phyloP scores from a whole-genome alignment of 1,140 invertebrate genomes.

The Heliconius hewitsoni region DNA sequence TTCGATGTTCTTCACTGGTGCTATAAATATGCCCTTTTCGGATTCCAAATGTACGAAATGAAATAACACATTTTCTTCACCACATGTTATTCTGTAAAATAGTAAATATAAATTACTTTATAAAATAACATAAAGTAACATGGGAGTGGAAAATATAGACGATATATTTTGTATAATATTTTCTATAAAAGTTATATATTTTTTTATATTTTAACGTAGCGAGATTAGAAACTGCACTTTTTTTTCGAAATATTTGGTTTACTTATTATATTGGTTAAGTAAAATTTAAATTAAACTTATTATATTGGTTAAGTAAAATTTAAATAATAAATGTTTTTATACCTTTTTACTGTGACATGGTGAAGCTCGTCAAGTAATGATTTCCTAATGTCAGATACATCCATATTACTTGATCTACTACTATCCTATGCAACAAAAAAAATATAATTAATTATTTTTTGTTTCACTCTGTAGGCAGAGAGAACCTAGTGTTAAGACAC shows the following conservation, averaged over 20 bases:
- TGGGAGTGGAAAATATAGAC: too few species aligned
- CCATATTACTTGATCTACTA: conserved; percentile 84
- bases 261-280: too few species aligned
- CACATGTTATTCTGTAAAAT: conserved; percentile 82
- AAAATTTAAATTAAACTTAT: too few species aligned
- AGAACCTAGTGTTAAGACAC: too few species aligned
- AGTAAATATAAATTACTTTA: background rate
- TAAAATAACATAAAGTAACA: background rate
- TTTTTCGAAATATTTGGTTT: too few species aligned
- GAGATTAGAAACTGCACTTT: too few species aligned
- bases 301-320: too few species aligned
- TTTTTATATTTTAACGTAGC: too few species aligned
- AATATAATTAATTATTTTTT: background rate
- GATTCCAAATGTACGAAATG: conserved; percentile 86
- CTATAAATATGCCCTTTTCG: conserved; percentile 85
- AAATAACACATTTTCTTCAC: conserved; percentile 85
- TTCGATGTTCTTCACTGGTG: conserved; percentile 81
- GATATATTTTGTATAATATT: too few species aligned
- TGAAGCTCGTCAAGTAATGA: conserved; percentile 87
- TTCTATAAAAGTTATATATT: too few species aligned
- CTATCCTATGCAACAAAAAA: conserved; percentile 80
- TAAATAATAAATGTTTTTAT: background rate
- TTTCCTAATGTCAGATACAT: conserved; percentile 87
- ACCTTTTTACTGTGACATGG: conserved; percentile 80
- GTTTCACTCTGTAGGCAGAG: too few species aligned